A percentile compares a stretch with the other conserved stretches of the same genome.
Conservation (phyloP, 2,797 vertebrate genomes). For the Percopsis omiscomaycus region DNA sequence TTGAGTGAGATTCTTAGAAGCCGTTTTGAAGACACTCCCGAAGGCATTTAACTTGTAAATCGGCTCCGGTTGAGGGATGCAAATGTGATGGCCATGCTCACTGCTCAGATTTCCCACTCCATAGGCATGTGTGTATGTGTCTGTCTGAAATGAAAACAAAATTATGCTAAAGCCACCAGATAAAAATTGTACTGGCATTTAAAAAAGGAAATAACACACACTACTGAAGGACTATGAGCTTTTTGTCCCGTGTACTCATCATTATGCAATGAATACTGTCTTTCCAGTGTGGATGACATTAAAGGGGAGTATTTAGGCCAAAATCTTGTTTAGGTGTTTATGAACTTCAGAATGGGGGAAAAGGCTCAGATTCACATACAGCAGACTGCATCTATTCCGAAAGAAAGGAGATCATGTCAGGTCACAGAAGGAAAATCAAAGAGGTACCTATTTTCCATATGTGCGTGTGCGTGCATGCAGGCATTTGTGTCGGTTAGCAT, state of each 20-base stretch:
- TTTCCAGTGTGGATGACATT: too few relatives aligned
- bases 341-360: too few relatives aligned
- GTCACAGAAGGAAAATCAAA: not conserved
- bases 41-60: conserved; percentile 67
- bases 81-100: conserved; percentile 47
- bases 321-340: too few relatives aligned
- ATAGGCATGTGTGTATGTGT: conserved; percentile 8
- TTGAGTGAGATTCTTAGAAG: conserved; percentile 13
- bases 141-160: not conserved
- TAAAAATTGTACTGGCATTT: too few relatives aligned
- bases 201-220: too few relatives aligned
- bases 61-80: conserved; percentile 51
- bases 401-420: too few relatives aligned
- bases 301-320: too few relatives aligned
- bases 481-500: conserved; percentile 45
- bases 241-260: not conserved
- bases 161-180: not conserved
- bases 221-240: conserved; percentile 11
- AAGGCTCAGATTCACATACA: too few relatives aligned
- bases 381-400: too few relatives aligned
- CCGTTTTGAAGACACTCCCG: conserved; percentile 13
- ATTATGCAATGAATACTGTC: not conserved
- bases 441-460: conserved; percentile 33
- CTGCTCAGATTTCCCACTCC: conserved; percentile 35
- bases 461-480: conserved; percentile 41